Evolutionary conservation across 2,888 invertebrate species (phyloP).

Genomic region (Hipparchia semele): DNA sequence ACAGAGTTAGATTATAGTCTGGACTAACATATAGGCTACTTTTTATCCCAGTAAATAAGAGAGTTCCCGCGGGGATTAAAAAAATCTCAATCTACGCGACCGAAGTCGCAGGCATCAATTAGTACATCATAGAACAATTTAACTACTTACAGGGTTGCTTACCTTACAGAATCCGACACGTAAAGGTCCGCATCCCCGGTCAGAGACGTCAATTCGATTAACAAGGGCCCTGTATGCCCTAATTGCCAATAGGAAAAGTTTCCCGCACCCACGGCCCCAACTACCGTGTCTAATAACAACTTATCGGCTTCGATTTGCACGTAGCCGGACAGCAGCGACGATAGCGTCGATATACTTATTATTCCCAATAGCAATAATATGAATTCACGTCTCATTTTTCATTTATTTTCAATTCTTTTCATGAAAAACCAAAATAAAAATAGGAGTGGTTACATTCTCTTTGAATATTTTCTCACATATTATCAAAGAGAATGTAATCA

Average conservation of each 20-base stretch:
- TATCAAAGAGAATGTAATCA: too few species aligned
- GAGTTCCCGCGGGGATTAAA: too few species aligned
- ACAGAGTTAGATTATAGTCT: too few species aligned
- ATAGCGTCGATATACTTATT: constrained; percentile 65
- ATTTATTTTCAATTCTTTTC: not conserved
- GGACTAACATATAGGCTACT: too few species aligned
- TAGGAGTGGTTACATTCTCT: not conserved
- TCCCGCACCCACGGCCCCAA: constrained; percentile 66
- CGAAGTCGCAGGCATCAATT: too few species aligned
- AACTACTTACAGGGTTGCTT: constrained; percentile 24
- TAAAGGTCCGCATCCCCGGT: constrained; percentile 74
- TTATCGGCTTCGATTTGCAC: constrained; percentile 59
- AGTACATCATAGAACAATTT: too few species aligned
- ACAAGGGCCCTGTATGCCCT: constrained; percentile 63
- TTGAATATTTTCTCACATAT: too few species aligned
- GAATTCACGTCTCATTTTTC: constrained; percentile 25
- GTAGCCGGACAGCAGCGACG: constrained; percentile 61
- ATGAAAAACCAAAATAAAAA: not conserved
- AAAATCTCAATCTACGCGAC: too few species aligned
- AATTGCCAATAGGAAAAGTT: constrained; percentile 78
- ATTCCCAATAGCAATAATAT: constrained; percentile 52
- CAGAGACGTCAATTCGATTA: constrained; percentile 66
- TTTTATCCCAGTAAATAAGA: too few species aligned
- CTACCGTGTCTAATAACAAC: constrained; percentile 66
- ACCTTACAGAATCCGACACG: constrained; percentile 69